Base-by-base conservation (phyloP, 2,888 invertebrate genomes). In the Chirona hameri region DNA sequence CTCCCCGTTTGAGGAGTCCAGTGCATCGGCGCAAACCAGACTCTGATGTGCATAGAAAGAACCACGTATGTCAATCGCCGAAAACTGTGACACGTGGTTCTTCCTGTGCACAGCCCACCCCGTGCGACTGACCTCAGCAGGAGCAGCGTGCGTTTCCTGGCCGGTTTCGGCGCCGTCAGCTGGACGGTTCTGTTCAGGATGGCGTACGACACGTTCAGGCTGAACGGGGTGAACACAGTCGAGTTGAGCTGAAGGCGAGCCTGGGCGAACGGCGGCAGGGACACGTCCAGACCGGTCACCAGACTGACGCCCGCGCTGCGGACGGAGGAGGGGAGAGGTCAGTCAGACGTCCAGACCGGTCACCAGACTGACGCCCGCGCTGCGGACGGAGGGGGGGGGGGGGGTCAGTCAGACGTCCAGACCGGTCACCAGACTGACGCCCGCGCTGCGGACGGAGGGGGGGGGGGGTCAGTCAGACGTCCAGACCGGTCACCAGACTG, bases 121-220 rank as follows among this genome's bases (percentile, higher is more conserved):
- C 60, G 27, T 69, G 1, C 27, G 3, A 76, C 76, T 14, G 39
- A 76, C 76, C 76, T 76, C 21, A 76, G 21, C 76, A 76, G 76
- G 39, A 76, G 76, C 39, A 76, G 76, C 4, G 76, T 76, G 24
- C 76, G 76, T 31, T 24, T n/a, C 39, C 46, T 10, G 46, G 31
- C 76, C 76, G 76, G 76, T 24, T 76, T 76, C 3, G 76, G 76
- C 76, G 76, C 76, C 46, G 76, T 76, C 76, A 76, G 46, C 46
- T 24, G 76, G 18, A 76, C 24, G 31, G 76, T 76, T 21, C 76
- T 14, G 76, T 76, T 76, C 27, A 46, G 5, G 46, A 76, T 21
- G 24, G 76, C 76, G 76, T 76, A 76, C 39, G 76, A 76, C 39
- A 76, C 39, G 46, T 76, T 76, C 39, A 76, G 76, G 10, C 76